phyloP scores from a whole-genome alignment of 64 coral and sea anemone species.

The Montipora sp. region DNA sequence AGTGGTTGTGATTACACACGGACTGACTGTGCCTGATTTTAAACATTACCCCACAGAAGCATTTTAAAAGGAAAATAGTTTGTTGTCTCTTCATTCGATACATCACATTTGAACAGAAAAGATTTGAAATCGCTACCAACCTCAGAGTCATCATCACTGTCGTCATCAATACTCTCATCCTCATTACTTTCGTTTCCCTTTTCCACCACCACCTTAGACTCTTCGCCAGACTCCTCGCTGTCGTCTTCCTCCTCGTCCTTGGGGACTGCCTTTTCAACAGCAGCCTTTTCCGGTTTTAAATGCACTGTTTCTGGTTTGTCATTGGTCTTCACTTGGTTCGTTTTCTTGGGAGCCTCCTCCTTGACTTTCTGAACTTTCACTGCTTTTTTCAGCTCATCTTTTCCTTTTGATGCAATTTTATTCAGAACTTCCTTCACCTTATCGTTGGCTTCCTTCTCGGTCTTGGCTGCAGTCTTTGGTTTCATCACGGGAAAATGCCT shows the following conservation, averaged over 20 bases:
- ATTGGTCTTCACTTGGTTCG: not conserved
- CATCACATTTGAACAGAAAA: no score
- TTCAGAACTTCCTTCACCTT: not conserved
- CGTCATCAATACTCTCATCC: not conserved
- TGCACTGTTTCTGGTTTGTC: not conserved
- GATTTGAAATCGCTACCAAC: not conserved
- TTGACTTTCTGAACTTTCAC: conserved; percentile 18
- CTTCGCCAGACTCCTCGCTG: not conserved
- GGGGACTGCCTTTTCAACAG: not conserved
- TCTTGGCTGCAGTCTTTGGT: not conserved
- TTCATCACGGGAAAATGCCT: conserved; percentile 20
- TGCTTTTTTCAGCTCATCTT: conserved; percentile 4
- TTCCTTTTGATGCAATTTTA: conserved; percentile 8
- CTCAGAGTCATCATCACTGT: not conserved
- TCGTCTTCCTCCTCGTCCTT: not conserved
- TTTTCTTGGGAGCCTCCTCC: not conserved
- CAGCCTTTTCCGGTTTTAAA: not conserved
- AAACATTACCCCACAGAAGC: no score
- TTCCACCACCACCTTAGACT: not conserved
- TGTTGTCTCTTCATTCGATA: no score
- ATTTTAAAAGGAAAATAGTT: no score
- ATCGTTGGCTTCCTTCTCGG: not conserved
- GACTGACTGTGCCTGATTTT: no score
- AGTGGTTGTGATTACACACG: no score
- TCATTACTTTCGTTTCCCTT: not conserved